Percentiles rank a stretch among this genome's conserved stretches.
phyloP scores from a whole-genome alignment of 2,888 invertebrate species.

The Pandemis corylana region DNA sequence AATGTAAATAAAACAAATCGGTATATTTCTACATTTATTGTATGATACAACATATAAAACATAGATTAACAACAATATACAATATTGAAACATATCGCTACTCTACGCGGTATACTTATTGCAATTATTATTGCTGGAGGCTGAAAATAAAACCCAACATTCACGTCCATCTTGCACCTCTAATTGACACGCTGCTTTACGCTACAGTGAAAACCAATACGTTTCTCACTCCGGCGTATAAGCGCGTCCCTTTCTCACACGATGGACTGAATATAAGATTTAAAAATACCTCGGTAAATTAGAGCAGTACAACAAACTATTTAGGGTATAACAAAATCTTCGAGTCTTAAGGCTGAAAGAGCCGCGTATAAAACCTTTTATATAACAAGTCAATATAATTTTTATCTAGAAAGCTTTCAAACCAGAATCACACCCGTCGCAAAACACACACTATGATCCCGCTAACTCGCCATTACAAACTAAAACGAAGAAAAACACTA shows the following conservation, averaged over 20 bases:
- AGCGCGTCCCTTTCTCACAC: background rate
- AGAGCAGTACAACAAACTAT: background rate
- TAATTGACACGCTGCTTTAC: background rate
- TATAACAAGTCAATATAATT: background rate
- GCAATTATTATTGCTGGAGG: conserved; percentile 1
- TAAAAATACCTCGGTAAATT: background rate
- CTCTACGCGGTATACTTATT: conserved; percentile 14
- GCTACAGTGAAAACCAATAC: background rate
- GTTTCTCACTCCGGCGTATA: background rate
- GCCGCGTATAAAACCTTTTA: background rate
- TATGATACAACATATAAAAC: conserved; percentile 71
- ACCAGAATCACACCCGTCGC: background rate
- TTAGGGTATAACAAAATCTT: background rate
- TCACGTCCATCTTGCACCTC: background rate
- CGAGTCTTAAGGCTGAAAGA: background rate
- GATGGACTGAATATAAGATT: background rate
- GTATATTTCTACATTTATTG: conserved; percentile 62
- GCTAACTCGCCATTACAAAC: too few species aligned
- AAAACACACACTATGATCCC: background rate
- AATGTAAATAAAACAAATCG: conserved; percentile 34
- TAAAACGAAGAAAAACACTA: background rate
- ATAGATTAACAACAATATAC: conserved; percentile 65
- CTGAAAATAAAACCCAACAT: background rate
- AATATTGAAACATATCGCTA: conserved; percentile 32
- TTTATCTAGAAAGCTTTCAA: background rate